Conservation (phyloP, 2,113 vertebrate genomes). For the Callorhinus ursinus region DNA sequence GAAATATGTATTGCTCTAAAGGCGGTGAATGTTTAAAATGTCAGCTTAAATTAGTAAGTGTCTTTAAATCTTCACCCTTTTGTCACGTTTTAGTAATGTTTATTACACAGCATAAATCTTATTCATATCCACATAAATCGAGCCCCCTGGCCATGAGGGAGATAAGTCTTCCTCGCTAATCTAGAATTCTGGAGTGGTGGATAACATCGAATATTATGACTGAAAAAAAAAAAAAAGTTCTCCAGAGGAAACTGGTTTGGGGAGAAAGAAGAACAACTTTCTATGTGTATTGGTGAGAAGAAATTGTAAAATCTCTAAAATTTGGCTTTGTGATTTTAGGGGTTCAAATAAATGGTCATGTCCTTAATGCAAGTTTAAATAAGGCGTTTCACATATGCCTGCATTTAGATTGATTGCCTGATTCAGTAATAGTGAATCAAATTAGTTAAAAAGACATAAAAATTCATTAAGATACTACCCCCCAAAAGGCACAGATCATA, state of each 20-base stretch:
- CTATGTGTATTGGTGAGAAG: background rate
- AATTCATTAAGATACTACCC: background rate
- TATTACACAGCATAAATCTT: conserved; percentile 78
- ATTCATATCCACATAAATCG: conserved; percentile 74
- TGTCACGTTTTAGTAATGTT: conserved; percentile 80
- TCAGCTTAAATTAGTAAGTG: conserved; percentile 80
- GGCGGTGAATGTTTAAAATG: conserved; percentile 76
- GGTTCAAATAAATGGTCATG: background rate
- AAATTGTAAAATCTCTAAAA: background rate
- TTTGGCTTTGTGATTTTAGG: background rate
- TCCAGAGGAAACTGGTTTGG: conserved; percentile 25
- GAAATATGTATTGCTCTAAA: conserved; percentile 74
- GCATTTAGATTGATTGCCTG: background rate
- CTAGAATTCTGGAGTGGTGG: conserved; percentile 12
- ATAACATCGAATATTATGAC: conserved; percentile 57
- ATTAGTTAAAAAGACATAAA: background rate
- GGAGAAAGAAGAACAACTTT: background rate
- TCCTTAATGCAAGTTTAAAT: background rate
- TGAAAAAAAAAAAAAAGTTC: background rate
- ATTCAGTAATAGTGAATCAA: background rate
- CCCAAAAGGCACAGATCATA: background rate
- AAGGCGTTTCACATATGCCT: background rate
- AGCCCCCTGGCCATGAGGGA: conserved; percentile 47
- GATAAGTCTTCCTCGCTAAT: conserved; percentile 24
- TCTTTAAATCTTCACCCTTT: conserved; percentile 81